A percentile compares a stretch with the other conserved stretches of the same genome.
Conservation (phyloP, 2,113 vertebrate genomes). For the Cranoglanis bouderius region DNA sequence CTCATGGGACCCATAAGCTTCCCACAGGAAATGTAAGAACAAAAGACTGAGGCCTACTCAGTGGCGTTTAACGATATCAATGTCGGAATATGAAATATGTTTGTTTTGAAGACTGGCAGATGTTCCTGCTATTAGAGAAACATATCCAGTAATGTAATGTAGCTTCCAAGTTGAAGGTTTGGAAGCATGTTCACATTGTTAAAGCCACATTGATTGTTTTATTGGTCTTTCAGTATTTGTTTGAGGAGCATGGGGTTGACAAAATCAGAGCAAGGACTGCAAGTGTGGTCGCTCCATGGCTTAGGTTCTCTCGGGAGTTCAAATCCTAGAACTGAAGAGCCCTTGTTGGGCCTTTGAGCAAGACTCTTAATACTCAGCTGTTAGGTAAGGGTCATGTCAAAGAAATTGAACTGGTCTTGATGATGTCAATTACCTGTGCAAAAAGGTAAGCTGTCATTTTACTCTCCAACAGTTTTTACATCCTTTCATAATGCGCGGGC, state of each 20-base stretch:
- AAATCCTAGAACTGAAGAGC: not conserved
- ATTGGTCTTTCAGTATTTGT: conserved; percentile 30
- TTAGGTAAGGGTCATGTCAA: not conserved
- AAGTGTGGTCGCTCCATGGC: not conserved
- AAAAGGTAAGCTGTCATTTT: not conserved
- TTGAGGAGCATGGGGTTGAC: not conserved
- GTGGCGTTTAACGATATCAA: not conserved
- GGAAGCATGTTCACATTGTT: not conserved
- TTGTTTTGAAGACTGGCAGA: not conserved
- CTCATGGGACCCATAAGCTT: not conserved
- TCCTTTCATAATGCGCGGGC: not conserved
- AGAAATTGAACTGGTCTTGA: not conserved
- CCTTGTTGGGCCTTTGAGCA: not conserved
- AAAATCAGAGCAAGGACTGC: conserved; percentile 4
- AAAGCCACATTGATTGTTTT: not conserved
- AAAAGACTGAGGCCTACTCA: not conserved
- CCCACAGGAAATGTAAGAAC: not conserved
- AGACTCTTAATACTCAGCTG: not conserved
- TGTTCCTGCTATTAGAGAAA: not conserved
- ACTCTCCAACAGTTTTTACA: not conserved
- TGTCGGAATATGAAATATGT: not conserved
- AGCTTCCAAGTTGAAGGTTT: not conserved
- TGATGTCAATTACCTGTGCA: not conserved
- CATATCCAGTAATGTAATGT: not conserved
- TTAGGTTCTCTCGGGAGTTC: not conserved